These are phyloP conservation scores for Barypeithes pellucidus DNA, from an alignment of 2,888 invertebrate species.

Conservation along the genomic window DNA sequence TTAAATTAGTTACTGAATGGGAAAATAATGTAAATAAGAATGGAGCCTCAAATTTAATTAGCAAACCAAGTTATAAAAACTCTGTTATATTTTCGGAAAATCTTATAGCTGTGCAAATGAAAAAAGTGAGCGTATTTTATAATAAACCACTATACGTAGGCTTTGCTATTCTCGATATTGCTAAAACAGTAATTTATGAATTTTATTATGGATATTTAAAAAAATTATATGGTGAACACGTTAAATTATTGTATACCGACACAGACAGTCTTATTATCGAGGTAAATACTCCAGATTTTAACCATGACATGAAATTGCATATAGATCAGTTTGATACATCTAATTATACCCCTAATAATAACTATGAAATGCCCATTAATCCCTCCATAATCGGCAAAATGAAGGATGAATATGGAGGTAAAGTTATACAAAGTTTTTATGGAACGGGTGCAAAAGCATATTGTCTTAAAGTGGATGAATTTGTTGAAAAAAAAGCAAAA, in stretches of 20 bases:
- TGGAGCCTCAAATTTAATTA: background rate
- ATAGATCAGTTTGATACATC: slow-evolving; percentile 3
- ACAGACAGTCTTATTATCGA: background rate
- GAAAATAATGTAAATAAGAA: background rate
- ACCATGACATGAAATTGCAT: background rate
- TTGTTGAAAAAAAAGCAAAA: too few relatives aligned
- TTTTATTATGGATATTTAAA: background rate
- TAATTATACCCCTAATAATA: background rate
- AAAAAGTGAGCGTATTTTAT: background rate
- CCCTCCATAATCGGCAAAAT: background rate
- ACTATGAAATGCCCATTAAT: background rate
- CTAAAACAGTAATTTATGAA: background rate
- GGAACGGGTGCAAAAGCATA: background rate
- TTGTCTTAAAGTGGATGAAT: background rate
- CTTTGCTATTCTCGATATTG: background rate
- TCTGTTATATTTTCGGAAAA: background rate
- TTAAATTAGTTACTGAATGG: background rate
- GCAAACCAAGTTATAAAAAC: background rate
- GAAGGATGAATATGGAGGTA: background rate
- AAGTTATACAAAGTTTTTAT: background rate
- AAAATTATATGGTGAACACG: background rate
- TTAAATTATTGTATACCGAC: background rate
- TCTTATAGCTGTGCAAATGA: background rate
- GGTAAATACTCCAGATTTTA: background rate
- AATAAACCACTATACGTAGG: background rate